phyloP scores from a whole-genome alignment of 2,888 invertebrate genomes.

The Melanchra persicariae region DNA sequence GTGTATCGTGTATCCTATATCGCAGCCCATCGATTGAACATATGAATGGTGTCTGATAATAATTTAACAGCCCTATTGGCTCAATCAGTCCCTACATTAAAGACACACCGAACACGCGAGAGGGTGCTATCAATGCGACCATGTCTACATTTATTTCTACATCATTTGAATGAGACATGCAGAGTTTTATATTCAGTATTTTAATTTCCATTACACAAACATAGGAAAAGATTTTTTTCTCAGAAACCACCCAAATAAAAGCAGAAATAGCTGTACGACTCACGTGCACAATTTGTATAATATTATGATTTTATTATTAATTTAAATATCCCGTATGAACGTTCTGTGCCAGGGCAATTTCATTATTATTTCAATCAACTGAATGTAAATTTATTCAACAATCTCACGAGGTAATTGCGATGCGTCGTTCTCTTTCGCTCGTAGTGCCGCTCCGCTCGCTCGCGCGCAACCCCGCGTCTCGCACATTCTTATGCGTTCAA shows the following conservation, averaged over 20 bases:
- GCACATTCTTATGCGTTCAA: constrained; percentile 90
- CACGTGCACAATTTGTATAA: constrained; percentile 85
- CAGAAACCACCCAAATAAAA: constrained; percentile 82
- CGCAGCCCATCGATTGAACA: constrained; percentile 10
- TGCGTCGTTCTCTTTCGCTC: constrained; percentile 76
- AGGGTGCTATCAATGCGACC: background rate
- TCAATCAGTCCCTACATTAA: background rate
- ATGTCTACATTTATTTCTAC: constrained; percentile 5
- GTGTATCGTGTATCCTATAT: background rate
- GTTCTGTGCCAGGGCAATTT: constrained; percentile 89
- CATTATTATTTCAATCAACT: constrained; percentile 91
- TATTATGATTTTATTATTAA: constrained; percentile 90
- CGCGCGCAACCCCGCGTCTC: constrained; percentile 77
- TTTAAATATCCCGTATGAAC: constrained; percentile 89
- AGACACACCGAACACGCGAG: background rate
- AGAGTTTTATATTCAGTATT: constrained; percentile 60
- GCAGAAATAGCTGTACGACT: constrained; percentile 77
- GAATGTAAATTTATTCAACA: constrained; percentile 91
- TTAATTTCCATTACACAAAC: constrained; percentile 78
- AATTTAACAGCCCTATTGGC: background rate
- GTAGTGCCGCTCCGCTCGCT: constrained; percentile 69
- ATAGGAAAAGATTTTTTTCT: constrained; percentile 68
- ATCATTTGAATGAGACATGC: background rate
- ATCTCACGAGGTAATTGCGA: constrained; percentile 91
- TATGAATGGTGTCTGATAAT: constrained; percentile 10